Percentiles rank a stretch among this genome's conserved stretches.
phyloP scores from a whole-genome alignment of 2,113 vertebrate genomes.

The Pionites leucogaster region DNA sequence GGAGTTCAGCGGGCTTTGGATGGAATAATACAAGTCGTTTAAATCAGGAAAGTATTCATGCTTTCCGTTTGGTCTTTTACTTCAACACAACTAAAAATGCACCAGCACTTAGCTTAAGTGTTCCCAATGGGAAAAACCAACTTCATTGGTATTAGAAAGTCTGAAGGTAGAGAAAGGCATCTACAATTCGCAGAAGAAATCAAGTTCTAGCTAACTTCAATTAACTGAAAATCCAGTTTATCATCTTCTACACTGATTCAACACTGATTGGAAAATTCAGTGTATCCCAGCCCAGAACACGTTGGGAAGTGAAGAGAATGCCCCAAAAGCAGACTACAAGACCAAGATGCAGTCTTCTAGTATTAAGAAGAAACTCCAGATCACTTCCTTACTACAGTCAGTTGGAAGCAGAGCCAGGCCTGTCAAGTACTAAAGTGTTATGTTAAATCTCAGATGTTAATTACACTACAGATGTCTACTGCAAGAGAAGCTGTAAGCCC shows the following conservation, averaged over 20 bases:
- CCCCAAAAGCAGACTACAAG: not conserved
- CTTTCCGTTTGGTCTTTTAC: not conserved
- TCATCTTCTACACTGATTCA: not conserved
- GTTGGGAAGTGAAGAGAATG: not conserved
- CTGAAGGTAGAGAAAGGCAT: not conserved
- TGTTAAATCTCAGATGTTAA: not conserved
- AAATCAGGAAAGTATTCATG: not conserved
- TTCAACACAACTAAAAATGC: not conserved
- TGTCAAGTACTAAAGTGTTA: not conserved
- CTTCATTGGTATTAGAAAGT: not conserved
- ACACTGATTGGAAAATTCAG: not conserved
- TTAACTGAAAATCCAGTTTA: not conserved
- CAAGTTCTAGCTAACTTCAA: not conserved
- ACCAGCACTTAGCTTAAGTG: not conserved
- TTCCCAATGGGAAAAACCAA: not conserved
- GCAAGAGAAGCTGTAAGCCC: not conserved
- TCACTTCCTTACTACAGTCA: not conserved
- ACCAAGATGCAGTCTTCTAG: not conserved
- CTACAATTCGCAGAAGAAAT: not conserved
- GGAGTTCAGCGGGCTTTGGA: not conserved
- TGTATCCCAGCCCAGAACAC: not conserved
- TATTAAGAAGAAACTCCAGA: not conserved
- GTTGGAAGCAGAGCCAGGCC: not conserved
- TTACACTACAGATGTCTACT: not conserved
- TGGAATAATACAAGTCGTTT: not conserved